A percentile compares a stretch with the other conserved stretches of the same genome.
These are phyloP conservation scores for Hypothenemus hampei DNA, from an alignment of 1,140 invertebrate species.

Conservation along the genomic window DNA sequence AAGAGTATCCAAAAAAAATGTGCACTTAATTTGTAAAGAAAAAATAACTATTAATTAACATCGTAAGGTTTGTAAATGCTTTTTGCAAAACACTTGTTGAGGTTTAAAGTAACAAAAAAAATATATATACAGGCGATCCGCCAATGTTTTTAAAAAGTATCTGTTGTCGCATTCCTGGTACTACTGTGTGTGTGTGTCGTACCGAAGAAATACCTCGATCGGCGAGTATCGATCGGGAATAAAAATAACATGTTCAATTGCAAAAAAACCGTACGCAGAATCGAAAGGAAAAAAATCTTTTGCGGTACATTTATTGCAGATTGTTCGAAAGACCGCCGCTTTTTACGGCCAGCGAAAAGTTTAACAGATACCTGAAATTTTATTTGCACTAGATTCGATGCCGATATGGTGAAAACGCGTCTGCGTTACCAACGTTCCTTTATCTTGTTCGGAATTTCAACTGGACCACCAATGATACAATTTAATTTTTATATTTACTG, in stretches of 20 bases:
- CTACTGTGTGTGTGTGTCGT: constrained; percentile 24
- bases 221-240: constrained; percentile 22
- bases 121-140: too few species aligned
- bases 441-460: too few species aligned
- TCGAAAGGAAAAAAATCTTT: constrained; percentile 17
- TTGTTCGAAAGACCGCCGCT: constrained; percentile 19
- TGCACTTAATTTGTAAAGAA: not conserved
- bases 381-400: constrained; percentile 19
- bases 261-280: constrained; percentile 21
- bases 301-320: constrained; percentile 23
- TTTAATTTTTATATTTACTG: too few species aligned
- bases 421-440: too few species aligned
- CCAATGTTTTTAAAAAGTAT: constrained; percentile 18
- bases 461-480: too few species aligned
- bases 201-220: constrained; percentile 24
- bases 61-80: too few species aligned
- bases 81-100: constrained; percentile 6
- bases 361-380: constrained; percentile 22
- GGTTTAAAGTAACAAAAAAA: constrained; percentile 12
- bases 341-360: constrained; percentile 11
- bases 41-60: too few species aligned
- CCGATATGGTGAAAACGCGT: constrained; percentile 15
- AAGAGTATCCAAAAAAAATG: too few species aligned
- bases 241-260: constrained; percentile 26
- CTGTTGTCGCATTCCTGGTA: constrained; percentile 17